These are phyloP conservation scores for Tetrax tetrax DNA, from an alignment of 2,113 vertebrate genomes.

Conservation along the genomic window DNA sequence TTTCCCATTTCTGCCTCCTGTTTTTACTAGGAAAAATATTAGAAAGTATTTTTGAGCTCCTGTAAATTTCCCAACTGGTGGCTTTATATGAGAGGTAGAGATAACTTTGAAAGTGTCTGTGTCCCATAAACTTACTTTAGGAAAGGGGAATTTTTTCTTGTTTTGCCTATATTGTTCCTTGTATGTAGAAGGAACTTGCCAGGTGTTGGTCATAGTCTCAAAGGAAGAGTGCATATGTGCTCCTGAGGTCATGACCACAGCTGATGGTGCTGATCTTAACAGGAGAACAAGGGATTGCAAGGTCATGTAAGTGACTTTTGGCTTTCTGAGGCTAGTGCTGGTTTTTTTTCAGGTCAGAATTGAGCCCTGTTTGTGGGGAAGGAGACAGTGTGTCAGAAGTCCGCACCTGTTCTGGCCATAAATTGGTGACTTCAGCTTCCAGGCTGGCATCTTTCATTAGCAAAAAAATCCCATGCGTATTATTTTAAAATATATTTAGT, in stretches of 20 bases:
- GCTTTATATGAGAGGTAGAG: not conserved
- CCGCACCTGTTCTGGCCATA: not conserved
- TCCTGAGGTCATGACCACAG: not conserved
- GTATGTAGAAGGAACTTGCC: not conserved
- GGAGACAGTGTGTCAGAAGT: not conserved
- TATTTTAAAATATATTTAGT: not conserved
- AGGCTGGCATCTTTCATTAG: not conserved
- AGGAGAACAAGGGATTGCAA: not conserved
- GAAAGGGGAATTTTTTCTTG: not conserved
- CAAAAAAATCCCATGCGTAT: not conserved
- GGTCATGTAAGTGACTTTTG: not conserved
- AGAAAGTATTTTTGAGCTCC: not conserved
- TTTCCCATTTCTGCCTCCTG: conserved; percentile 21
- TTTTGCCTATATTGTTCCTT: not conserved
- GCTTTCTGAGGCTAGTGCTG: not conserved
- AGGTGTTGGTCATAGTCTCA: not conserved
- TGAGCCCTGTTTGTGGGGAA: not conserved
- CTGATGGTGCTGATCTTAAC: not conserved
- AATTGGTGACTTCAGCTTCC: not conserved
- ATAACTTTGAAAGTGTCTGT: not conserved
- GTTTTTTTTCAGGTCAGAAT: not conserved
- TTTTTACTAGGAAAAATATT: not conserved
- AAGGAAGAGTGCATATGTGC: not conserved
- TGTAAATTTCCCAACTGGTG: not conserved
- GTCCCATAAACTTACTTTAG: not conserved